Conservation (phyloP, 1,140 invertebrate genomes). For the Heliothis virescens region DNA sequence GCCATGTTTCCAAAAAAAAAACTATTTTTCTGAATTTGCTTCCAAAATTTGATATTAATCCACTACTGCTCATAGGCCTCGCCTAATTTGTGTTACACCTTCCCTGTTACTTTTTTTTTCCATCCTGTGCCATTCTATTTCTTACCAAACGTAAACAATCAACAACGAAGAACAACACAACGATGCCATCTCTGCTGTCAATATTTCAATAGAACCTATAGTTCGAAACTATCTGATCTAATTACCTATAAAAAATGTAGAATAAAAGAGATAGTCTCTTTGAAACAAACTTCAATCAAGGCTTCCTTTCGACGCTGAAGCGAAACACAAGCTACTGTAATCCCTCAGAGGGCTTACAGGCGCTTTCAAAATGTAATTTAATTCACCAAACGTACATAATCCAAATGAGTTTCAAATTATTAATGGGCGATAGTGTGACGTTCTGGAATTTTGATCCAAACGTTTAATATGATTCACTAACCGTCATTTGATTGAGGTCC, state of each 20-base stretch:
- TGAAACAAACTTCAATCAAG: constrained; percentile 20
- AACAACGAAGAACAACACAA: no score
- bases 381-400: constrained; percentile 50
- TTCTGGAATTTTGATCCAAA: background rate
- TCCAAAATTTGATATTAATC: no score
- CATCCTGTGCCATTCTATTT: no score
- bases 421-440: constrained; percentile 45
- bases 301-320: background rate
- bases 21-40: no score
- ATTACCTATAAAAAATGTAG: background rate
- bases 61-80: no score
- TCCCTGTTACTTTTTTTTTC: no score
- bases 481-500: background rate
- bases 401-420: constrained; percentile 56
- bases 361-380: constrained; percentile 56
- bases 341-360: constrained; percentile 50
- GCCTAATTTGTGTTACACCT: no score
- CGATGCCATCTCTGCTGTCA: background rate
- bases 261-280: background rate
- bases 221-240: background rate
- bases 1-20: no score
- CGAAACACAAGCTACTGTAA: constrained; percentile 37
- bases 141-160: no score
- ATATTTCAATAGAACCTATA: background rate
- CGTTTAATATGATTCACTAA: background rate